phyloP scores from a whole-genome alignment of 1,140 invertebrate genomes.

The Procambarus virginalis region DNA sequence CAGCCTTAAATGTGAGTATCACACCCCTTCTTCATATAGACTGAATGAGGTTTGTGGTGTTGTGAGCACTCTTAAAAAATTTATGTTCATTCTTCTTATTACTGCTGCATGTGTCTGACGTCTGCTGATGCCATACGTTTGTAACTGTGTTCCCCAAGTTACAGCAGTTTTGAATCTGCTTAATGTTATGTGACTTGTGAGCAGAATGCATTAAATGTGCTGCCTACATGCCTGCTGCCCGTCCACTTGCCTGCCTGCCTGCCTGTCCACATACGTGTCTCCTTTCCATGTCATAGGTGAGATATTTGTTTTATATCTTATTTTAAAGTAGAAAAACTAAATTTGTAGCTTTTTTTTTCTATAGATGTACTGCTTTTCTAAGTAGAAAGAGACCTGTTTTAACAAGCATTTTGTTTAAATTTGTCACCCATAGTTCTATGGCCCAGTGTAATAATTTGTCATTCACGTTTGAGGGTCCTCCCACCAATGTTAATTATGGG shows the following conservation, averaged over 20 bases:
- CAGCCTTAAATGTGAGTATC: slow-evolving; percentile 29
- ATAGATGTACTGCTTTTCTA: neutral
- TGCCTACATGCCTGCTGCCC: slow-evolving; percentile 42
- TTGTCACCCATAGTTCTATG: too few species aligned
- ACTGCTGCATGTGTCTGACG: slow-evolving; percentile 31
- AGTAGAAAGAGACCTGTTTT: too few species aligned
- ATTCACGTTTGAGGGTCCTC: too few species aligned
- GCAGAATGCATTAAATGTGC: slow-evolving; percentile 41
- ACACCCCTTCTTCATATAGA: slow-evolving; percentile 47
- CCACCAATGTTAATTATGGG: too few species aligned
- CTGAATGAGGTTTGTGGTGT: slow-evolving; percentile 42
- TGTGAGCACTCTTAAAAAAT: slow-evolving; percentile 5
- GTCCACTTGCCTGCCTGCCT: slow-evolving; percentile 55
- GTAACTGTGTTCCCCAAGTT: slow-evolving; percentile 27
- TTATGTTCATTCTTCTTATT: slow-evolving; percentile 26
- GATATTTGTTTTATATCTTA: neutral
- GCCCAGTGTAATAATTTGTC: too few species aligned
- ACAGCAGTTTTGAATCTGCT: slow-evolving; percentile 37
- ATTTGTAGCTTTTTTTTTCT: neutral
- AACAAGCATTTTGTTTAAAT: too few species aligned
- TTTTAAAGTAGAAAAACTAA: neutral
- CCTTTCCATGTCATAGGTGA: slow-evolving; percentile 47
- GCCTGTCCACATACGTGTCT: slow-evolving; percentile 25
- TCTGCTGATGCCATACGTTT: slow-evolving; percentile 11
- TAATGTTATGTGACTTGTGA: slow-evolving; percentile 47